These are phyloP conservation scores for Phalacrocorax aristotelis DNA, from an alignment of 2,113 vertebrate species.

Conservation along the genomic window DNA sequence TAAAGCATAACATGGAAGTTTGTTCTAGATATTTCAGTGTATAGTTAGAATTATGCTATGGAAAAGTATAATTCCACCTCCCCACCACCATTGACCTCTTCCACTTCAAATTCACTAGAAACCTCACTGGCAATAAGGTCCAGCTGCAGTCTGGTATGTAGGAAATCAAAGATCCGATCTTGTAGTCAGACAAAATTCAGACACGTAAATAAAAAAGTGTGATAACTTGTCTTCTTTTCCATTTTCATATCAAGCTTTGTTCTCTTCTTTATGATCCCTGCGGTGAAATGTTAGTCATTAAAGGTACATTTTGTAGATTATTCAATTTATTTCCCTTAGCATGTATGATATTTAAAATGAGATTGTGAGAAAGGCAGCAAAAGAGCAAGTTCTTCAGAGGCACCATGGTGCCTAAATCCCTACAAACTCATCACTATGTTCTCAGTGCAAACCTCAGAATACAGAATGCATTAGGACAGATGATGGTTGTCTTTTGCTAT, in stretches of 20 bases:
- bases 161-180: not conserved
- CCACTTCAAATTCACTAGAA: not conserved
- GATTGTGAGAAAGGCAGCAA: not conserved
- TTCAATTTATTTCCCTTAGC: not conserved
- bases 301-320: not conserved
- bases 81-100: not conserved
- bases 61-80: not conserved
- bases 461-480: not conserved
- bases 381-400: not conserved
- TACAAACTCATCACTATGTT: not conserved
- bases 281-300: not conserved
- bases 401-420: not conserved
- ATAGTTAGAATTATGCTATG: not conserved
- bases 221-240: not conserved
- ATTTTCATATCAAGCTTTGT: not conserved
- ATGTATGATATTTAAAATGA: not conserved
- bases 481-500: not conserved
- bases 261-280: not conserved
- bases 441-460: not conserved
- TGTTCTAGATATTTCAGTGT: not conserved
- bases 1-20: not conserved
- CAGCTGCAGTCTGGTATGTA: not conserved
- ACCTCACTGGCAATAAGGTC: not conserved
- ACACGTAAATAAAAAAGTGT: not conserved
- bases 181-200: not conserved